phyloP scores from a whole-genome alignment of 2,888 invertebrate species.

The Baronia brevicornis region DNA sequence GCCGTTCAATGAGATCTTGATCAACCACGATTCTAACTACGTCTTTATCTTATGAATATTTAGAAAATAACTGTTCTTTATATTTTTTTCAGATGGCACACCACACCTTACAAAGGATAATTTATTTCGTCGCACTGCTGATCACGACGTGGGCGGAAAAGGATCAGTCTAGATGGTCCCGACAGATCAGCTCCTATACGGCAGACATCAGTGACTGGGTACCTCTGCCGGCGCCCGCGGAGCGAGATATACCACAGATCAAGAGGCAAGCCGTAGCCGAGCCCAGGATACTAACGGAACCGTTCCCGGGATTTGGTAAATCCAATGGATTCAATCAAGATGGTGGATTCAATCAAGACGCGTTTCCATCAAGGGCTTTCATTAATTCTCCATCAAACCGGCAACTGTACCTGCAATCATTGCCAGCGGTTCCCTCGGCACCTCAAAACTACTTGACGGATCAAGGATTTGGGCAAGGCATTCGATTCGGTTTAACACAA shows the following conservation, averaged over 20 bases:
- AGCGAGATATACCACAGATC: constrained; percentile 41
- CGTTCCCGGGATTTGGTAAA: constrained; percentile 42
- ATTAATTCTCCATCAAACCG: constrained; percentile 48
- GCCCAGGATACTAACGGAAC: constrained; percentile 62
- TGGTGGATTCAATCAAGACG: constrained; percentile 44
- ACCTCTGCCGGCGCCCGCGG: constrained; percentile 50
- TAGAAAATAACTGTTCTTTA: constrained; percentile 8
- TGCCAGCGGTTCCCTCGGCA: constrained; percentile 56
- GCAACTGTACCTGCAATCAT: constrained; percentile 58
- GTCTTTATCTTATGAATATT: not conserved
- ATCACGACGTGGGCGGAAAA: constrained; percentile 37
- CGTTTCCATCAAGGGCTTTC: constrained; percentile 47
- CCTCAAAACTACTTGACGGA: constrained; percentile 62
- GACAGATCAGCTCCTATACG: constrained; percentile 66
- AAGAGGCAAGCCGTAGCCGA: constrained; percentile 65
- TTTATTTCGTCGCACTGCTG: constrained; percentile 40
- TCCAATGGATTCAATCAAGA: constrained; percentile 37
- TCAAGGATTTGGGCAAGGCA: constrained; percentile 59
- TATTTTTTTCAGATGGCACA: constrained; percentile 55
- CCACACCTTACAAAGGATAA: constrained; percentile 36
- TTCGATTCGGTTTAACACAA: constrained; percentile 58
- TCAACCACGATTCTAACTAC: too few relatives aligned
- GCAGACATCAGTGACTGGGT: constrained; percentile 67
- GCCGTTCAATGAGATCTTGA: too few relatives aligned
- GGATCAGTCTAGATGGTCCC: constrained; percentile 61